These are phyloP conservation scores for Pogonocichla stellata DNA, from an alignment of 2,113 vertebrate species.

Conservation along the genomic window DNA sequence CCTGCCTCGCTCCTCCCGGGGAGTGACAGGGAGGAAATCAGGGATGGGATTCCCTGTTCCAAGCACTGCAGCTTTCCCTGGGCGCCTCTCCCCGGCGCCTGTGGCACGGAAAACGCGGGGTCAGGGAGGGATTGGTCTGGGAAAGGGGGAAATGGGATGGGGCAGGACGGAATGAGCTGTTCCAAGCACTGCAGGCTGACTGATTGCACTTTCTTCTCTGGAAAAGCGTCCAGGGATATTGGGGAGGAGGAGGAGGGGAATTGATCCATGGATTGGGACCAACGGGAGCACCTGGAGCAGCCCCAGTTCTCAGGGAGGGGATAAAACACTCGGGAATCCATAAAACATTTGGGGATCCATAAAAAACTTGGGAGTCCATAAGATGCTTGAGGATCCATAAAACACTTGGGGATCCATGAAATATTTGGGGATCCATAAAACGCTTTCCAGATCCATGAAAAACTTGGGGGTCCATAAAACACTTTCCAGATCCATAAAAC, in stretches of 20 bases:
- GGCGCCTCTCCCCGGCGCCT: not conserved
- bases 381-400: too few relatives aligned
- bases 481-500: too few relatives aligned
- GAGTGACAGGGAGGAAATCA: not conserved
- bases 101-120: not conserved
- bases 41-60: not conserved
- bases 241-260: not conserved
- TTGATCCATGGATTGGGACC: not conserved
- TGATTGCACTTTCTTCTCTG: slow-evolving; percentile 40
- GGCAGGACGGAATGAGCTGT: not conserved
- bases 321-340: not conserved
- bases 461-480: too few relatives aligned
- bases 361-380: too few relatives aligned
- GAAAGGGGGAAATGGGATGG: slow-evolving; percentile 28
- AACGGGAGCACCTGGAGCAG: rapidly evolving
- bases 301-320: rapidly evolving
- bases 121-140: not conserved
- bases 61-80: not conserved
- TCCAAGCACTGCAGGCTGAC: not conserved
- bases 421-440: too few relatives aligned
- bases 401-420: too few relatives aligned
- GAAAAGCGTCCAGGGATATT: not conserved
- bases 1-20: not conserved
- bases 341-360: too few relatives aligned
- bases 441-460: too few relatives aligned